Evolutionary conservation across 2,888 invertebrate genomes (phyloP).

Genomic region (Schizotus pectinicornis): DNA sequence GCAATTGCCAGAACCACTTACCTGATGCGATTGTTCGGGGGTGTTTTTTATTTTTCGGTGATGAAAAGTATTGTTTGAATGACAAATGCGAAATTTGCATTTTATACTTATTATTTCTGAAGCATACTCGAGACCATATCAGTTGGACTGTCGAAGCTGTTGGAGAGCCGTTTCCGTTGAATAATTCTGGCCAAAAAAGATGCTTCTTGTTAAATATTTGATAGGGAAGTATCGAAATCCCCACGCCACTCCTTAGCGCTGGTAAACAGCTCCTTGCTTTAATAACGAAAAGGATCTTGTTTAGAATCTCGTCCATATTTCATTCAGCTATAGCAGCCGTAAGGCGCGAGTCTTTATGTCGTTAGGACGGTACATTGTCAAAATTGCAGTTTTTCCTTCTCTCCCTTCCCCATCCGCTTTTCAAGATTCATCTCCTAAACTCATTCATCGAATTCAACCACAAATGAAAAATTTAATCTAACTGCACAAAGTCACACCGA

Average conservation of each 20-base stretch:
- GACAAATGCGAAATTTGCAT: too few species aligned
- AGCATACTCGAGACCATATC: too few species aligned
- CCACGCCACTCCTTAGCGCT: not conserved
- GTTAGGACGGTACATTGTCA: constrained; percentile 1
- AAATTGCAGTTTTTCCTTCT: constrained; percentile 2
- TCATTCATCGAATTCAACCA: constrained; percentile 5
- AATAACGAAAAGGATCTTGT: constrained; percentile 7
- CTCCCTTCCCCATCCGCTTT: constrained; percentile 1
- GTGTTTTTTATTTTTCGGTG: too few species aligned
- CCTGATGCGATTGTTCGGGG: too few species aligned
- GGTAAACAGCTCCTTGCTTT: constrained; percentile 3
- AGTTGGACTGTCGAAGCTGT: too few species aligned
- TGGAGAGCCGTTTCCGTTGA: too few species aligned
- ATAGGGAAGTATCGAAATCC: not conserved
- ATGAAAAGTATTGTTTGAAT: too few species aligned
- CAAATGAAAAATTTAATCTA: constrained; percentile 7
- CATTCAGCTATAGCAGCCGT: not conserved
- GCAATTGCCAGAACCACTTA: too few species aligned
- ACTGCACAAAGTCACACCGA: too few species aligned
- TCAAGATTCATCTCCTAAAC: not conserved
- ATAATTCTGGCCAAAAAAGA: too few species aligned
- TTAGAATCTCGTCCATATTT: constrained; percentile 2
- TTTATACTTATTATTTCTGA: too few species aligned
- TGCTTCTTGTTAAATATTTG: not conserved
- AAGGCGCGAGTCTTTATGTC: not conserved